Percentiles rank a stretch among this genome's conserved stretches.
These are phyloP conservation scores for Grammomys surdaster DNA, from an alignment of 2,113 vertebrate genomes.

Conservation along the genomic window DNA sequence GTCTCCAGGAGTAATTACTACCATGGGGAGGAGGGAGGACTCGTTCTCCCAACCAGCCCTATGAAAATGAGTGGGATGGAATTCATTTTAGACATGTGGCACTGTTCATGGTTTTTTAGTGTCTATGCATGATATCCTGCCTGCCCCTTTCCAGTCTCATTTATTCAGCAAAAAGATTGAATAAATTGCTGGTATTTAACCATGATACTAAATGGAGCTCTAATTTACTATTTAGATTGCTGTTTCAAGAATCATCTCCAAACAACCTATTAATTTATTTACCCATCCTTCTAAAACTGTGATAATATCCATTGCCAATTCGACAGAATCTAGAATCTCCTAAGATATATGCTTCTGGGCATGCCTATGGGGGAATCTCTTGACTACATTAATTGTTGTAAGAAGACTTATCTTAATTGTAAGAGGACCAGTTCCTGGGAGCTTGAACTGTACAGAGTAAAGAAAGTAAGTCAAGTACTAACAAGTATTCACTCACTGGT, in stretches of 20 bases:
- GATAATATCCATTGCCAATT: not conserved
- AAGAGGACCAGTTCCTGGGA: not conserved
- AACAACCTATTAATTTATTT: not conserved
- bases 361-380: not conserved
- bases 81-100: not conserved
- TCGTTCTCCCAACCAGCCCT: not conserved
- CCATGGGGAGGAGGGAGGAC: not conserved
- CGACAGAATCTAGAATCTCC: not conserved
- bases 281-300: not conserved
- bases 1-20: not conserved
- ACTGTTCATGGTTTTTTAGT: not conserved
- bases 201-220: not conserved
- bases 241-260: constrained; percentile 18
- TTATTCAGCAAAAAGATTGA: not conserved
- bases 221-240: constrained; percentile 11
- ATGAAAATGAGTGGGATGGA: not conserved
- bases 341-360: not conserved
- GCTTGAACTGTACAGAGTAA: not conserved
- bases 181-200: not conserved
- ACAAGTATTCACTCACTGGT: no score
- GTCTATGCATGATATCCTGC: not conserved
- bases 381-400: not conserved
- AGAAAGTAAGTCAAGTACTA: not conserved
- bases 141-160: constrained; percentile 26
- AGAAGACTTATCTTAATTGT: not conserved